A percentile compares a stretch with the other conserved stretches of the same genome.
Evolutionary conservation across 2,113 vertebrate genomes (phyloP).

Genomic region (Fukomys damarensis): DNA sequence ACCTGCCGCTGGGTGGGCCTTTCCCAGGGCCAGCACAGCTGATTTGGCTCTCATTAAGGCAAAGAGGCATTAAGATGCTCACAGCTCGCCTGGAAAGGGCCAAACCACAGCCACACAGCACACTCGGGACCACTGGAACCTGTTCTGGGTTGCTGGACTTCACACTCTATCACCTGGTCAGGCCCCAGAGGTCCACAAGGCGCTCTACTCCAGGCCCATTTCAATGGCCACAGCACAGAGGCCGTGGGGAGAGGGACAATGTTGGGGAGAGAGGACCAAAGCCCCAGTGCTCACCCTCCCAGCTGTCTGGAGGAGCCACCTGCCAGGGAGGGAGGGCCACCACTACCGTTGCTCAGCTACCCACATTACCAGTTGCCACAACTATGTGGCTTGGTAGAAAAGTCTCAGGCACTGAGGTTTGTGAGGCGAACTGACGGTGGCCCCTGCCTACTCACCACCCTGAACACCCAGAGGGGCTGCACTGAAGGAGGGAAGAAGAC

Average conservation of each 20-base stretch:
- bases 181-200: background rate
- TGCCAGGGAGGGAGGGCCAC: background rate
- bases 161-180: too few relatives aligned
- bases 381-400: background rate
- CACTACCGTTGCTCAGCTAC: background rate
- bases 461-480: slow-evolving; percentile 11
- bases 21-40: background rate
- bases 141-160: background rate
- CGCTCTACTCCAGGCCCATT: background rate
- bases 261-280: background rate
- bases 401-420: slow-evolving; percentile 82
- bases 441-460: background rate
- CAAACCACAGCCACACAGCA: background rate
- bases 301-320: background rate
- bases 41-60: slow-evolving; percentile 55
- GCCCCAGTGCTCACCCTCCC: background rate
- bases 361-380: background rate
- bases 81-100: background rate
- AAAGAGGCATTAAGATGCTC: slow-evolving; percentile 57
- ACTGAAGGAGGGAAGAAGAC: slow-evolving; percentile 14
- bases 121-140: background rate
- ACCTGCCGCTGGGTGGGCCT: background rate
- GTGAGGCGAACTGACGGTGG: slow-evolving; percentile 39
- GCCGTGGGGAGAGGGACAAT: background rate
- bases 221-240: background rate